Conservation (phyloP, 1,140 invertebrate species). For the Monochamus saltuarius region DNA sequence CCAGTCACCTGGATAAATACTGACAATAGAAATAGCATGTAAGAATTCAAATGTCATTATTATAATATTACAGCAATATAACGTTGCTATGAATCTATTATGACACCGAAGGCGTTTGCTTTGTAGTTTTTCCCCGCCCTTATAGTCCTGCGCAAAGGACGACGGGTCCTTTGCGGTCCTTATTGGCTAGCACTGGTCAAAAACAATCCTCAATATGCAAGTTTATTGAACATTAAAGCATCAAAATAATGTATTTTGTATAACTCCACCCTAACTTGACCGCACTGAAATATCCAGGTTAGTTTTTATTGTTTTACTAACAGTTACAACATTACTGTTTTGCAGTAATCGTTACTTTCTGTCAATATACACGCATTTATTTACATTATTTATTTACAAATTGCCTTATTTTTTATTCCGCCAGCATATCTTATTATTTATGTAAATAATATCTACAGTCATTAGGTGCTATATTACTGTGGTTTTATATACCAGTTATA, state of each 20-base stretch:
- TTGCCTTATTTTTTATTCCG: slow-evolving; percentile 2
- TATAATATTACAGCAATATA: slow-evolving; percentile 8
- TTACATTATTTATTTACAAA: slow-evolving; percentile 17
- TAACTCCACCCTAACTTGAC: slow-evolving; percentile 17
- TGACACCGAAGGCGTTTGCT: slow-evolving; percentile 29
- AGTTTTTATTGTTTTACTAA: slow-evolving; percentile 2
- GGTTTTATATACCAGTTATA: no score
- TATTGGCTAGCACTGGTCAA: slow-evolving; percentile 26
- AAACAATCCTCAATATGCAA: slow-evolving; percentile 13
- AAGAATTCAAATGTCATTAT: slow-evolving; percentile 27
- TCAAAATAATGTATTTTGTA: slow-evolving; percentile 17
- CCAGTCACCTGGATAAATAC: slow-evolving; percentile 22
- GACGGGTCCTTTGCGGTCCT: slow-evolving; percentile 6
- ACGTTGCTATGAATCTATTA: slow-evolving; percentile 23
- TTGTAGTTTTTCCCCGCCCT: slow-evolving; percentile 29
- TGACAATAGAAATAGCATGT: slow-evolving; percentile 36
- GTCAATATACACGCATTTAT: slow-evolving; percentile 8
- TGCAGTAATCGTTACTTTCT: slow-evolving; percentile 12
- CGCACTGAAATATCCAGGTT: slow-evolving; percentile 1
- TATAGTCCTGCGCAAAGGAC: slow-evolving; percentile 28
- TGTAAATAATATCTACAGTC: slow-evolving; percentile 1
- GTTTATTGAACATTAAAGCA: slow-evolving; percentile 10
- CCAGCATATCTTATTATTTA: slow-evolving; percentile 7
- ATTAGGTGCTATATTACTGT: slow-evolving; percentile 1
- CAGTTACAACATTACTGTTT: background rate